Base-by-base conservation (phyloP, 1,140 invertebrate genomes). In the Drosophila parvula region DNA sequence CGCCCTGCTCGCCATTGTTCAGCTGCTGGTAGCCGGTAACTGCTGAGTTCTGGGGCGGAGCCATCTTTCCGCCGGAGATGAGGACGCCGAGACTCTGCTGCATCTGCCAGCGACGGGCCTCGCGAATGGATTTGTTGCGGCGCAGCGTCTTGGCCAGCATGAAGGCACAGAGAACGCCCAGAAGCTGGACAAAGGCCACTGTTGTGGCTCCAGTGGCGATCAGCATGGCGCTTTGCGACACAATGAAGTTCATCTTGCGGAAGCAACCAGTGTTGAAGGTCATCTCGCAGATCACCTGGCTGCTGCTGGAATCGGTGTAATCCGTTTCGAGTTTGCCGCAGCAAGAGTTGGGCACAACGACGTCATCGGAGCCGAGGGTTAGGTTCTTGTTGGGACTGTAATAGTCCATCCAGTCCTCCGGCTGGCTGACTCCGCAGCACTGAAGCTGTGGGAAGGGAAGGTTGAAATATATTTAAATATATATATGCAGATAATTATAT, bases 101-200 rank as follows among this genome's bases (percentile, higher is more conserved):
- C n/a, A 94, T 89, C 92, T 96, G 94, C 94, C 95, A 95, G 36
- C 94, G 94, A 45, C 95, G 94, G 51, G 94, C 94, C 77, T 95
- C 95, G 44, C 95, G 94, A 73, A 96, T 94, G 2, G 94, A 95
- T 85, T 96, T 96, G 71, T 97, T 95, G 78, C 95, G 95, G 69
- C 96, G 95, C 79, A 98, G 96, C 0, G 96, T 95, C 79, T 95
- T 95, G 48, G 96, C 97, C 88, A 98, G 92, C 92, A 96, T 96
- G 90, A 96, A 96, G 5, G 97, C 96, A 82, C 97, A 98, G 61
- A 97, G 94, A 18, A 98, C 96, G 55, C 97, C 97, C 77, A 97
- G 94, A 43, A 98, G 91, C 96, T 98, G 96, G 81, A 97, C 95
- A 81, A 97, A 94, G 38, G 96, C 95, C 73, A 97, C 96, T 12